Percentiles rank a stretch among this genome's conserved stretches.
Conservation (phyloP, 2,888 invertebrate species). For the Acrobasis suavella region DNA sequence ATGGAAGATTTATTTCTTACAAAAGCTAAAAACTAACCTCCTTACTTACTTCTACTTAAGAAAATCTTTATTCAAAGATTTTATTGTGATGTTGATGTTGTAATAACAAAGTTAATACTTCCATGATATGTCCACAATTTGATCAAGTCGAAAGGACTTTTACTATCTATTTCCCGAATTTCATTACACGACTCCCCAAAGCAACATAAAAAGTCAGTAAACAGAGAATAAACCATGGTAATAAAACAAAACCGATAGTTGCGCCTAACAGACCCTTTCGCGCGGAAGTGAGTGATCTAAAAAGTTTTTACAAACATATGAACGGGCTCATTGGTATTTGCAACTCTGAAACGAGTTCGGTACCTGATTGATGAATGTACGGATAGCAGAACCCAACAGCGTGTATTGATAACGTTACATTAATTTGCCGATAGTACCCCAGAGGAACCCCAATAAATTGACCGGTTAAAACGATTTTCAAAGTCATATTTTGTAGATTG, state of each 20-base stretch:
- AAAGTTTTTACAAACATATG: constrained; percentile 72
- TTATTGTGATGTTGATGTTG: no score
- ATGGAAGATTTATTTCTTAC: no score
- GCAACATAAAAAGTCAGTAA: constrained; percentile 15
- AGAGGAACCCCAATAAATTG: constrained; percentile 22
- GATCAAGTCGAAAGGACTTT: not conserved
- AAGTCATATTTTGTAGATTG: constrained; percentile 8
- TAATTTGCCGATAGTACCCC: constrained; percentile 50
- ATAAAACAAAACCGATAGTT: constrained; percentile 34
- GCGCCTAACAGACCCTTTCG: constrained; percentile 45
- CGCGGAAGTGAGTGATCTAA: constrained; percentile 76
- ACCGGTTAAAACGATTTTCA: constrained; percentile 42
- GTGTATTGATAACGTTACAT: constrained; percentile 65
- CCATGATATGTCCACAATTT: not conserved
- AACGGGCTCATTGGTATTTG: constrained; percentile 62
- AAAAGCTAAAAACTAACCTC: no score
- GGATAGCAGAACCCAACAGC: constrained; percentile 50
- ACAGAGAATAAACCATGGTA: constrained; percentile 10
- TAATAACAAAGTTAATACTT: not conserved
- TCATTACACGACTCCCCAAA: not conserved
- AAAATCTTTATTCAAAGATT: no score
- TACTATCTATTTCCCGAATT: constrained; percentile 9
- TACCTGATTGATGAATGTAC: constrained; percentile 74
- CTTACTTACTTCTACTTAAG: no score
- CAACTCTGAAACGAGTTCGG: constrained; percentile 77